Conservation (phyloP, 2,888 invertebrate species). For the Crossocerus cetratus region DNA sequence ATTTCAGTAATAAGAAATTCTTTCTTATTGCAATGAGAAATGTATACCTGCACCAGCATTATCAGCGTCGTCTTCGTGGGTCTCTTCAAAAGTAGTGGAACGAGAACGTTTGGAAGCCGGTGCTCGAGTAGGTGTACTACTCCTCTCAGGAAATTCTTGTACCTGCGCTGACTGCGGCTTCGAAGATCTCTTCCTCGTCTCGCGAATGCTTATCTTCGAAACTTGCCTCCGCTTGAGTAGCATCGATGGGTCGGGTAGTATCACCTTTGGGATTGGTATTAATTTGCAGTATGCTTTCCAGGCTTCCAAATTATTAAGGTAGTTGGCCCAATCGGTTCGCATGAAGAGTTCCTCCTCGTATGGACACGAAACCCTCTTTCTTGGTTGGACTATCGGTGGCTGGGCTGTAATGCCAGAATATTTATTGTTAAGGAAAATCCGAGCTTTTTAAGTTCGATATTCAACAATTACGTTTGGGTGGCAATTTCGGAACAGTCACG, state of each 20-base stretch:
- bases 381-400: constrained; percentile 24
- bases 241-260: constrained; percentile 53
- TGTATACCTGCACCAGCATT: no score
- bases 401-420: constrained; percentile 52
- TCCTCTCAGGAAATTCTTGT: no score
- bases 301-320: constrained; percentile 45
- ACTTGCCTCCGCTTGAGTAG: background rate
- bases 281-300: constrained; percentile 61
- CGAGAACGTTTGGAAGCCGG: no score
- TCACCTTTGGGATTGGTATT: constrained; percentile 57
- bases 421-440: constrained; percentile 1
- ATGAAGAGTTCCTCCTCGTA: constrained; percentile 58
- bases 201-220: no score
- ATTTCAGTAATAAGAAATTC: no score
- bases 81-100: no score
- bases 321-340: constrained; percentile 56
- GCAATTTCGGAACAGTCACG: constrained; percentile 48
- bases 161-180: no score
- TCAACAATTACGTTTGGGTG: constrained; percentile 67
- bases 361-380: constrained; percentile 54
- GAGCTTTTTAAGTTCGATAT: background rate
- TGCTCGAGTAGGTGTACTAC: no score
- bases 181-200: no score
- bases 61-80: no score
- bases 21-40: no score